Conservation (phyloP, 1,140 invertebrate genomes). For the Yoshiicerus persimilis region DNA sequence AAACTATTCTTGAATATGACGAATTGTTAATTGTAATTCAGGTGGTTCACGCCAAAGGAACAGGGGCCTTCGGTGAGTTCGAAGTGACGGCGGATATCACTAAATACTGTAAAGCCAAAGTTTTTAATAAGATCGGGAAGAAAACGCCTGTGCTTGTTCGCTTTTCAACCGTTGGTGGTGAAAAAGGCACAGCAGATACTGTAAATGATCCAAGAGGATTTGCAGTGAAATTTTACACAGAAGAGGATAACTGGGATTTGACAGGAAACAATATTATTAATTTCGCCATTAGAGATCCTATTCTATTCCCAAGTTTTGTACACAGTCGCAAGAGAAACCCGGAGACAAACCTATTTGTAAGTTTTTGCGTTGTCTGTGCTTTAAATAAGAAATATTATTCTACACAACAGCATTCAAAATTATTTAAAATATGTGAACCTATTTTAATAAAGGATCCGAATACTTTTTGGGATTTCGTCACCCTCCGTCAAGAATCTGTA, state of each 20-base stretch:
- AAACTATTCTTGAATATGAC: too few species aligned
- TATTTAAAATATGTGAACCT: too few species aligned
- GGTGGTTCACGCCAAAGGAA: constrained; percentile 97
- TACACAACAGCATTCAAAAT: too few species aligned
- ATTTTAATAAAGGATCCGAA: not conserved
- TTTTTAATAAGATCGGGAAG: not conserved
- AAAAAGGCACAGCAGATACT: not conserved
- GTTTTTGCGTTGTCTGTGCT: too few species aligned
- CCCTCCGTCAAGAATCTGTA: constrained; percentile 58
- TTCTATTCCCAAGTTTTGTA: constrained; percentile 56
- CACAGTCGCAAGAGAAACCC: constrained; percentile 60
- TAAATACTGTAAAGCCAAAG: constrained; percentile 73
- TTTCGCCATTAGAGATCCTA: constrained; percentile 62
- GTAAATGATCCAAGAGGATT: too few species aligned
- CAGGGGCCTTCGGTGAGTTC: constrained; percentile 73
- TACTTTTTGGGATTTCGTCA: constrained; percentile 43
- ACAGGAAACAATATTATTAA: constrained; percentile 62
- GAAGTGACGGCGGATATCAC: constrained; percentile 89
- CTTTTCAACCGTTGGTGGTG: not conserved
- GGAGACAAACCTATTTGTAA: not conserved
- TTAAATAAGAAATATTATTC: too few species aligned
- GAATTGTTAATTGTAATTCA: too few species aligned
- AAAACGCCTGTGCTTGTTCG: not conserved
- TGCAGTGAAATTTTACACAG: constrained; percentile 63
- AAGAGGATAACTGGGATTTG: constrained; percentile 60